phyloP scores from a whole-genome alignment of 2,888 invertebrate genomes.

The Pseudococcus viburni region DNA sequence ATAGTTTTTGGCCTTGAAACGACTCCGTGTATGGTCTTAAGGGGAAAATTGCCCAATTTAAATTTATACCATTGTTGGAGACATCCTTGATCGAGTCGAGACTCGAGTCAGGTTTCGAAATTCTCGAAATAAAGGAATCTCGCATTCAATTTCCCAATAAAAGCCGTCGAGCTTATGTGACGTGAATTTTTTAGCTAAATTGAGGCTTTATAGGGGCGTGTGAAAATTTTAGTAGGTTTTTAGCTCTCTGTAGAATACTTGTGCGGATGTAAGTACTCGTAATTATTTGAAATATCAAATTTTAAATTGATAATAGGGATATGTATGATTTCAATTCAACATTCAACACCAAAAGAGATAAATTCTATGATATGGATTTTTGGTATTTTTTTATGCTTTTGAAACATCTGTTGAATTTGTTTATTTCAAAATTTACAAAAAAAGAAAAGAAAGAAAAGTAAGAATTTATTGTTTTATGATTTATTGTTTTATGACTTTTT shows the following conservation, averaged over 20 bases:
- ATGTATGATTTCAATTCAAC: too few relatives aligned
- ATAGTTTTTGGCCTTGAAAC: neutral
- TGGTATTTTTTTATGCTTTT: too few relatives aligned
- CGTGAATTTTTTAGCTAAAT: conserved; percentile 8
- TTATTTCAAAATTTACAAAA: too few relatives aligned
- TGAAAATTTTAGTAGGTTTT: neutral
- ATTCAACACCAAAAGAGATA: too few relatives aligned
- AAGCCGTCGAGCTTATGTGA: neutral
- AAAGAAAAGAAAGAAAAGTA: too few relatives aligned
- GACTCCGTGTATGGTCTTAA: neutral
- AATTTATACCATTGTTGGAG: conserved; percentile 6
- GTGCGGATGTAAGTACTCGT: too few relatives aligned
- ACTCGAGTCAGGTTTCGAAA: neutral
- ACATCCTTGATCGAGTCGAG: neutral
- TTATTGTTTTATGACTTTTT: too few relatives aligned
- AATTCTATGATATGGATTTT: too few relatives aligned
- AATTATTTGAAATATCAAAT: too few relatives aligned
- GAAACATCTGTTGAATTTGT: too few relatives aligned
- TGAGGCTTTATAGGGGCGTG: neutral
- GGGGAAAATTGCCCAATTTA: neutral
- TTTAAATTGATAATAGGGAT: too few relatives aligned
- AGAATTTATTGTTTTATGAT: too few relatives aligned
- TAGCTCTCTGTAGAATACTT: neutral
- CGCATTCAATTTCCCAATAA: neutral
- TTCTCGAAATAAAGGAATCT: neutral